Percentiles rank a stretch among this genome's conserved stretches.
Conservation (phyloP, 2,113 vertebrate species). For the Polypterus senegalus region DNA sequence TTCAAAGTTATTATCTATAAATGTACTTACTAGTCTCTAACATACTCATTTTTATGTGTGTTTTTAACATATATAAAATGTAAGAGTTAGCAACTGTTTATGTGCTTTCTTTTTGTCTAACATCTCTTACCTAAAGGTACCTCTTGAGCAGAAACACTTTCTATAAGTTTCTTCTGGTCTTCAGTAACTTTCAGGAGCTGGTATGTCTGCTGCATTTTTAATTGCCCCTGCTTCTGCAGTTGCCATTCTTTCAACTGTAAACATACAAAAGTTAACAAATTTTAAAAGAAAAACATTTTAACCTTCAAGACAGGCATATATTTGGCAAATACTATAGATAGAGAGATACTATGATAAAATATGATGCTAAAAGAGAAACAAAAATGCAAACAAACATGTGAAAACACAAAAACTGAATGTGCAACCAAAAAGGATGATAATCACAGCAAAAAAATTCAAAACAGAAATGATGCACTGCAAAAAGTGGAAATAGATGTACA, state of each 20-base stretch:
- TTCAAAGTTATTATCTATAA: not conserved
- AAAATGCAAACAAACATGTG: not conserved
- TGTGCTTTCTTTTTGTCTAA: not conserved
- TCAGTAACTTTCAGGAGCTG: conserved; percentile 69
- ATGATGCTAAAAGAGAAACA: no score
- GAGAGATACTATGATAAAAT: not conserved
- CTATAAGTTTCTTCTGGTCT: conserved; percentile 67
- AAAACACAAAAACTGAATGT: not conserved
- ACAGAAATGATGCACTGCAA: no score
- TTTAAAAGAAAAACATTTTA: not conserved
- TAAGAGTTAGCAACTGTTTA: not conserved
- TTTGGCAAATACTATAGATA: not conserved
- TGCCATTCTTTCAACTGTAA: conserved; percentile 77
- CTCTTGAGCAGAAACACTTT: conserved; percentile 40
- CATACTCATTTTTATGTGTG: not conserved
- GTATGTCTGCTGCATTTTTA: conserved; percentile 74
- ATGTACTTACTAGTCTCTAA: not conserved
- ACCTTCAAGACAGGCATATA: not conserved
- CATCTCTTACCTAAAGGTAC: conserved; percentile 29
- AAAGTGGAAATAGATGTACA: no score
- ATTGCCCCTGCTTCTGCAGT: conserved; percentile 75
- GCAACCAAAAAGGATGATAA: not conserved
- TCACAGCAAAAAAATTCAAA: no score
- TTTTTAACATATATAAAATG: not conserved
- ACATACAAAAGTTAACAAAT: conserved; percentile 4